Evolutionary conservation across 2,888 invertebrate genomes (phyloP).

Genomic region (Cantharis nigra): DNA sequence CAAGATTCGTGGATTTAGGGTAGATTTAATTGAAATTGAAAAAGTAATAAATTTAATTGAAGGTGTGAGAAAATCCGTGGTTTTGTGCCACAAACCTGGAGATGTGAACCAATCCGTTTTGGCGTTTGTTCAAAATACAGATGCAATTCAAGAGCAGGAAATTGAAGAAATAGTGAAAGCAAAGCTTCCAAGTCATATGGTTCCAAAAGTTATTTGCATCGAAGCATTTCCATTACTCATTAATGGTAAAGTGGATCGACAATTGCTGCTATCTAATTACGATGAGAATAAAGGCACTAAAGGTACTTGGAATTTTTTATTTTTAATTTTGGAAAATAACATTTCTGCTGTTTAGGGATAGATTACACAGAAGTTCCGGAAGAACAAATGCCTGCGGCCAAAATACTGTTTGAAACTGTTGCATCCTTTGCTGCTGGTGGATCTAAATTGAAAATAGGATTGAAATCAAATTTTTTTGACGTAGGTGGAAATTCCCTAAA

Average conservation of each 20-base stretch:
- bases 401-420: no score
- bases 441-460: no score
- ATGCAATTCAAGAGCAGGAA: slow-evolving; percentile 59
- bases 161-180: slow-evolving; percentile 68
- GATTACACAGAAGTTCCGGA: no score
- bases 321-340: no score
- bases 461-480: no score
- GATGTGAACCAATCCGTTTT: slow-evolving; percentile 72
- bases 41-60: slow-evolving; percentile 66
- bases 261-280: slow-evolving; percentile 68
- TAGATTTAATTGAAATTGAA: slow-evolving; percentile 84
- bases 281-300: no score
- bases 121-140: slow-evolving; percentile 62
- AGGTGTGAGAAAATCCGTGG: slow-evolving; percentile 65
- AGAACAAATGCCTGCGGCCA: no score
- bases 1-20: slow-evolving; percentile 84
- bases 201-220: slow-evolving; percentile 69
- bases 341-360: no score
- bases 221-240: slow-evolving; percentile 79
- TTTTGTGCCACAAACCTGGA: slow-evolving; percentile 75
- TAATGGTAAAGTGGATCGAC: slow-evolving; percentile 87
- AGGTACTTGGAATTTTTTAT: no score
- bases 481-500: no score
- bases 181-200: slow-evolving; percentile 75
- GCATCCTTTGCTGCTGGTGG: no score